phyloP scores from a whole-genome alignment of 2,113 vertebrate genomes.

The Acinonyx jubatus region DNA sequence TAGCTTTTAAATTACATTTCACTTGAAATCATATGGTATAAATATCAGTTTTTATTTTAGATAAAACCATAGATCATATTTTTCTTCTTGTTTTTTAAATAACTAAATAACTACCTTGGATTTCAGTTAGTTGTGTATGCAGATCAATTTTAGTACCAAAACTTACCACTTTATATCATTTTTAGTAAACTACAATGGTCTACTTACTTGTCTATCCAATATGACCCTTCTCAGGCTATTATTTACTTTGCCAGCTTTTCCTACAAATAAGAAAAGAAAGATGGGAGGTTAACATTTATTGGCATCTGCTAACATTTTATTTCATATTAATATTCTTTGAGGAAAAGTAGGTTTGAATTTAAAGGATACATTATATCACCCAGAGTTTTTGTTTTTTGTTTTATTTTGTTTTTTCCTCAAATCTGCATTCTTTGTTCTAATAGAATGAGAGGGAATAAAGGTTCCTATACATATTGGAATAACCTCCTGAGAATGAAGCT shows the following conservation, averaged over 20 bases:
- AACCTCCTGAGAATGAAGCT: neutral
- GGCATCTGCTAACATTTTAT: neutral
- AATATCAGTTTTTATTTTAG: neutral
- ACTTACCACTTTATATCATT: neutral
- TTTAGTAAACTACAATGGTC: neutral
- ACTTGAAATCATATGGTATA: neutral
- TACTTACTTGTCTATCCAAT: neutral
- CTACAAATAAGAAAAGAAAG: neutral
- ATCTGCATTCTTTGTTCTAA: neutral
- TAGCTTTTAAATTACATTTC: neutral
- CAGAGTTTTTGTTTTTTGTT: neutral
- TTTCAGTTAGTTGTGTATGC: neutral
- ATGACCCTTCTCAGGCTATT: neutral
- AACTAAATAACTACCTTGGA: neutral
- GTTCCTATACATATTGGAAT: neutral
- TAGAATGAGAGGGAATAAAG: neutral
- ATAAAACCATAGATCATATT: neutral
- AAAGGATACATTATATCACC: neutral
- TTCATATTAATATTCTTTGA: neutral
- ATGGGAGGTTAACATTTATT: neutral
- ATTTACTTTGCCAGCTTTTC: neutral
- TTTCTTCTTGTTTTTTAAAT: neutral
- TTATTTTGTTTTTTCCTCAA: neutral
- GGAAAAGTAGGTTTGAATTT: neutral
- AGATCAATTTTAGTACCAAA: neutral